A percentile compares a stretch with the other conserved stretches of the same genome.
Evolutionary conservation across 2,113 vertebrate genomes (phyloP).

Genomic region (Mormoops blainvillei): DNA sequence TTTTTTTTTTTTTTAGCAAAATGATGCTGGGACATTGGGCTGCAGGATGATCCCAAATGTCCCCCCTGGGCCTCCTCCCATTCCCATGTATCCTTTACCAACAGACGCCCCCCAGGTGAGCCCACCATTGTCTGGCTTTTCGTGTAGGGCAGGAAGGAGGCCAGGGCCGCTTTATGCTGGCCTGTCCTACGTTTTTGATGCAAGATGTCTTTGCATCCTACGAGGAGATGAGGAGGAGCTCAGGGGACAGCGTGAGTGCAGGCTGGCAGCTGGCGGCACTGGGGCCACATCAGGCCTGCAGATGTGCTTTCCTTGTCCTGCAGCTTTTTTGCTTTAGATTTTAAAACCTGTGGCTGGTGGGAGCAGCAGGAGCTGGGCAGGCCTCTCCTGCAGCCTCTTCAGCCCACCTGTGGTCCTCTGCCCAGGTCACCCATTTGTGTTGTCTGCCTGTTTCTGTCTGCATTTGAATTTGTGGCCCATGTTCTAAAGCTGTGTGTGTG

Average conservation of each 20-base stretch:
- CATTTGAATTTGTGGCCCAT: not conserved
- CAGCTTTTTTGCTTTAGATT: not conserved
- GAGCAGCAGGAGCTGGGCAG: not conserved
- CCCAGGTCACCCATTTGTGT: not conserved
- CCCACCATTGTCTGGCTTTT: not conserved
- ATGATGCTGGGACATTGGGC: not conserved
- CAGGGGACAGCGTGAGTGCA: rapidly evolving
- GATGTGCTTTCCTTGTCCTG: not conserved
- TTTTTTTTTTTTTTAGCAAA: not conserved
- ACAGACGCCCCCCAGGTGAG: not conserved
- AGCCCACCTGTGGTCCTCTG: too few species aligned
- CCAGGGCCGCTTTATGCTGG: not conserved
- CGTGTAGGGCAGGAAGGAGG: not conserved
- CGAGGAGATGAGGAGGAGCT: not conserved
- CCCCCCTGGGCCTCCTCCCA: not conserved
- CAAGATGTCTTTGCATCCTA: rapidly evolving
- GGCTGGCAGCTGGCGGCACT: not conserved
- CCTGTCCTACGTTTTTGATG: not conserved
- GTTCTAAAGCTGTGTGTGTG: not conserved
- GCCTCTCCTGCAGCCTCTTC: not conserved
- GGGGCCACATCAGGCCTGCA: not conserved
- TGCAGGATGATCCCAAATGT: not conserved
- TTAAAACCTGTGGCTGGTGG: not conserved
- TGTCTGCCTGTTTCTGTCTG: not conserved
- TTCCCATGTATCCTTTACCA: not conserved